Evolutionary conservation across 2,888 invertebrate species (phyloP), one percentile per base, ranked within the genome.

Genomic region (Synanthedon tipuliformis): DNA sequence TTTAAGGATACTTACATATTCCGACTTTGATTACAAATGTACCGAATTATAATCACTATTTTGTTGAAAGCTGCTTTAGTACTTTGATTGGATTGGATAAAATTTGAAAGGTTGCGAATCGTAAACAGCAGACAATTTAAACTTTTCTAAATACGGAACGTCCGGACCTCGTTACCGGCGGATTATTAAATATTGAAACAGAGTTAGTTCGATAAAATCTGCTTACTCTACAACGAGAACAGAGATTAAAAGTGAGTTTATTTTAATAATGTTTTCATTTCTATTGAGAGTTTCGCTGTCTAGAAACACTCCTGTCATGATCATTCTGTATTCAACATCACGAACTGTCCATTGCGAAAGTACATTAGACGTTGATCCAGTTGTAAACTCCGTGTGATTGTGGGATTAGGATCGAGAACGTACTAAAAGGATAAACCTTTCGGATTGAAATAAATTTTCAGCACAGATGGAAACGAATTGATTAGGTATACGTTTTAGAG

Each of bases 111-210:
- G 34, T 34, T 34, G 34, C 34, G 34, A 34, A 34, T 34, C 34
- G 34, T 34, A 10, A 34, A 34, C 34, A 34, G 73, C 71, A 34
- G 34, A 10, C 77, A 81, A 84, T 87, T 87, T 85, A 85, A 86
- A 87, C 85, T 86, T 87, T 86, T 80, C 78, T 75, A 70, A 76
- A 74, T 65, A 63, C 65, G 57, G 63, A 64, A 66, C 59, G 62
- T 45, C 69, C 62, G 65, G 65, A 78, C 72, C 85, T 87, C 82
- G 87, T 87, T 87, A 87, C 75, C 65, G 69, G 56, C 65, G 87
- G 87, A 87, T 87, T 87, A 87, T 85, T 84, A 83, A 87, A 87
- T 84, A 86, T 85, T 85, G 82, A 81, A 83, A 75, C 82, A 78
- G 75, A 72, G 75, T 75, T 75, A 68, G 73, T 64, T 76, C 72